Base-by-base conservation (phyloP, 2,113 vertebrate genomes). In the Oncorhynchus mykiss region DNA sequence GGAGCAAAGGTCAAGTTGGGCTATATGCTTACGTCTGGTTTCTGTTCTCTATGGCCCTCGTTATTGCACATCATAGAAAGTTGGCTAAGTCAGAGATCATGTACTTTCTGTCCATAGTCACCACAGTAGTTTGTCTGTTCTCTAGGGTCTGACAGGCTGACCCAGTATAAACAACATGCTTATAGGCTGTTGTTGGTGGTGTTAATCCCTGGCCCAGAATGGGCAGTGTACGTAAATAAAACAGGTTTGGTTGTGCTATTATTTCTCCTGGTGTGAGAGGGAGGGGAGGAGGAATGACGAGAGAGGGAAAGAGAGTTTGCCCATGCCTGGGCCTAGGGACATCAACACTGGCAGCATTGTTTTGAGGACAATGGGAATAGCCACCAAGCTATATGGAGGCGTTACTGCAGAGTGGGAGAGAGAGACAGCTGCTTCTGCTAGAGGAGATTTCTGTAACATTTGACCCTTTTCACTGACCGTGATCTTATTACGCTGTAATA, bases 261-360 rank as follows among this genome's bases (percentile, higher is more conserved):
- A 45, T 45, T 45, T 9, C 39, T 45, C 2, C 39, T 45, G 39
- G 39, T 45, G 34, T 39, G 34, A 39, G 34, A 39, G 39, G 39
- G 39, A 45, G 39, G 11, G 8, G 3, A 45, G 39, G 5, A 25
- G 60, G 12, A 54, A 54, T 54, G 51, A 34, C 34, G 34, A 34
- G 6, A 34, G 34, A 34, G 34, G 16, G 51, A 3, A 54, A 3
- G 34, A 34, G 31, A 20, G 54, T 20, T 14, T 18, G 54, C 22
- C 8, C 59, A 62, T 62, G 59, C 59, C n/a, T 11, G n/a, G 79
- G 62, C 59, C n/a, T 22, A 22, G 79, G 62, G 65, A 75, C 27
- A 76, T 85, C 76, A 82, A 92, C 89, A 91, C 79, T 78, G 4
- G 78, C 75, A n/a, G 75, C 76, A 87, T 91, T 92, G 90, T 91